Evolutionary conservation across 1,140 invertebrate genomes (phyloP).

Genomic region (Euglossa dilemma): DNA sequence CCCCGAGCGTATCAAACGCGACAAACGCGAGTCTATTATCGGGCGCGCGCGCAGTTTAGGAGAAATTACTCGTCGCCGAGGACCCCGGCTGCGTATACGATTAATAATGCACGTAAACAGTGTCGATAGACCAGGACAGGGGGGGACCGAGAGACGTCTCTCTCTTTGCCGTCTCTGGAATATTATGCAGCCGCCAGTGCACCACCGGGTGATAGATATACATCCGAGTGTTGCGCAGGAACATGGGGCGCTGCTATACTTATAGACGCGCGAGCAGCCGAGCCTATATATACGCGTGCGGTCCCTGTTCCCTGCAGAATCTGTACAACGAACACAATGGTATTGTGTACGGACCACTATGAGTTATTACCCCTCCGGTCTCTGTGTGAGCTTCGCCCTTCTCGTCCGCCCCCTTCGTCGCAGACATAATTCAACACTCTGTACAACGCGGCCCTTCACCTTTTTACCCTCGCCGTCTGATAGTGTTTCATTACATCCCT

Average conservation of each 20-base stretch:
- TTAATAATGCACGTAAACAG: conserved; percentile 37
- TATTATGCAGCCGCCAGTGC: conserved; percentile 19
- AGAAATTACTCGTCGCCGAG: conserved; percentile 19
- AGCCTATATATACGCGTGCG: conserved; percentile 20
- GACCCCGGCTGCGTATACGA: not conserved
- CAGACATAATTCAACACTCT: conserved; percentile 79
- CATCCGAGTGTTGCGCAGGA: conserved; percentile 19
- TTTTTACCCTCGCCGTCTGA: conserved; percentile 70
- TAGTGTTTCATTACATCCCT: conserved; percentile 72
- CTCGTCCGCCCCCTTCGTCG: conserved; percentile 43
- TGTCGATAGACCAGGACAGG: not conserved
- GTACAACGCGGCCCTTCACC: conserved; percentile 68
- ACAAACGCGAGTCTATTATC: conserved; percentile 10
- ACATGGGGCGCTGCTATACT: conserved; percentile 10
- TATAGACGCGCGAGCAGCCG: conserved; percentile 19
- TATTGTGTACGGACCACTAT: conserved; percentile 78
- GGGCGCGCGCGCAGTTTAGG: not conserved
- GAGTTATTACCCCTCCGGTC: conserved; percentile 80
- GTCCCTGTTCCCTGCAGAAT: conserved; percentile 67
- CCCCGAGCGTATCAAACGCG: not conserved
- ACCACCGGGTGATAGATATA: conserved; percentile 30
- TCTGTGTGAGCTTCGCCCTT: conserved; percentile 54
- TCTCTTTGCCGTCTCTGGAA: conserved; percentile 16
- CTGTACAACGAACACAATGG: conserved; percentile 78
- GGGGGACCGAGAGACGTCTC: not conserved